Evolutionary conservation across 2,797 vertebrate genomes (phyloP).

Genomic region (Thamnophis elegans): DNA sequence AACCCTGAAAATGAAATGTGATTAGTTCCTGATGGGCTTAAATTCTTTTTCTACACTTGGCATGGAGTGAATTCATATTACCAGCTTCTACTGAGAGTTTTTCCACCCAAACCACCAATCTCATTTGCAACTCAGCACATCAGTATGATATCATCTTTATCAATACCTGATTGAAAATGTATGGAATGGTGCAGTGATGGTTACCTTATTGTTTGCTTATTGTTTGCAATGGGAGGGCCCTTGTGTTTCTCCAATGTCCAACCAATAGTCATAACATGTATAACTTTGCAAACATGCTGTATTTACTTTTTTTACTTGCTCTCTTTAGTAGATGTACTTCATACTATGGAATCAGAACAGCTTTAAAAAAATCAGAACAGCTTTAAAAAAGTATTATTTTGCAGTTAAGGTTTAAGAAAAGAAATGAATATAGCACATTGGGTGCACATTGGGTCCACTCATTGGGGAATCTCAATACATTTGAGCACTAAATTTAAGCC

Average conservation of each 20-base stretch:
- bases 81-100: slow-evolving; percentile 50
- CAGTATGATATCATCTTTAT: slow-evolving; percentile 53
- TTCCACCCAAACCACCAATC: slow-evolving; percentile 13
- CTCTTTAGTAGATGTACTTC: slow-evolving; percentile 35
- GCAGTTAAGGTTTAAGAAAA: slow-evolving; percentile 55
- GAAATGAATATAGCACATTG: too few relatives aligned
- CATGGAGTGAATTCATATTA: slow-evolving; percentile 62
- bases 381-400: slow-evolving; percentile 51
- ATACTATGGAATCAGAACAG: slow-evolving; percentile 47
- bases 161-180: slow-evolving; percentile 50
- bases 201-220: slow-evolving; percentile 22
- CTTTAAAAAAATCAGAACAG: slow-evolving; percentile 41
- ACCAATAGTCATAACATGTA: slow-evolving; percentile 19
- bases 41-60: slow-evolving; percentile 63
- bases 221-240: neutral
- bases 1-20: slow-evolving; percentile 70
- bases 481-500: slow-evolving; percentile 46
- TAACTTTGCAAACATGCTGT: neutral
- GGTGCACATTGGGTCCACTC: neutral
- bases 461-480: slow-evolving; percentile 15
- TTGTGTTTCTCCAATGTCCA: slow-evolving; percentile 13
- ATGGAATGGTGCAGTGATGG: slow-evolving; percentile 44
- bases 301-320: neutral
- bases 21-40: slow-evolving; percentile 73
- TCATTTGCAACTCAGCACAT: slow-evolving; percentile 49